Conservation (phyloP, 2,797 vertebrate genomes). For the Cheirogaleus major region DNA sequence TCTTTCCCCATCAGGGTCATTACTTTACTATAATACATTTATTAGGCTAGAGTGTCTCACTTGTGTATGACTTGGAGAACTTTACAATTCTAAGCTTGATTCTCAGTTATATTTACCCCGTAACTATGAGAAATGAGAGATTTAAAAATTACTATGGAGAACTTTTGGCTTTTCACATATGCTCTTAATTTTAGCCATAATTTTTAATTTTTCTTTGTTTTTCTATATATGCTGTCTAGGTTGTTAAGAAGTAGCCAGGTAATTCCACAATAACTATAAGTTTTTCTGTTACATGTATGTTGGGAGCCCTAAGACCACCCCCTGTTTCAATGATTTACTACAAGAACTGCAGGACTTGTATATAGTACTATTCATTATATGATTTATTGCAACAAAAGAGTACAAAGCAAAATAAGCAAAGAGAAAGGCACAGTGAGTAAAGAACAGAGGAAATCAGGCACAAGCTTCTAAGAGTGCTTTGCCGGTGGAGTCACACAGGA, state of each 20-base stretch:
- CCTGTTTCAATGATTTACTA: not conserved
- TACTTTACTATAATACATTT: not conserved
- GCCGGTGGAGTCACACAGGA: not conserved
- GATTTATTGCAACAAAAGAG: not conserved
- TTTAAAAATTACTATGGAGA: not conserved
- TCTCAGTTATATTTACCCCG: not conserved
- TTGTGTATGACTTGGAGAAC: not conserved
- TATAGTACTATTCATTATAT: not conserved
- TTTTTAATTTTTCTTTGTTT: not conserved
- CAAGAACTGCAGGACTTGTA: not conserved
- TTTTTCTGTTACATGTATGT: not conserved
- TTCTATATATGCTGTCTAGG: not conserved
- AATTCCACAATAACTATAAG: not conserved
- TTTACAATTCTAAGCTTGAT: not conserved
- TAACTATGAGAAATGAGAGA: not conserved
- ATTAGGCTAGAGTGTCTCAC: not conserved
- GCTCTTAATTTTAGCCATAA: not conserved
- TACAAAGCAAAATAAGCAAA: not conserved
- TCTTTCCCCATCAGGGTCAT: not conserved
- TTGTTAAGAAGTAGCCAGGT: not conserved
- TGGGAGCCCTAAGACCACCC: not conserved
- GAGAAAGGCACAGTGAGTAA: not conserved
- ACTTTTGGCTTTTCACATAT: not conserved
- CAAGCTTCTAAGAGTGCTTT: not conserved
- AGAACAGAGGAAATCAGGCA: not conserved